These are phyloP conservation scores for Brienomyrus longianalis DNA, from an alignment of 2,113 vertebrate genomes.

Conservation along the genomic window DNA sequence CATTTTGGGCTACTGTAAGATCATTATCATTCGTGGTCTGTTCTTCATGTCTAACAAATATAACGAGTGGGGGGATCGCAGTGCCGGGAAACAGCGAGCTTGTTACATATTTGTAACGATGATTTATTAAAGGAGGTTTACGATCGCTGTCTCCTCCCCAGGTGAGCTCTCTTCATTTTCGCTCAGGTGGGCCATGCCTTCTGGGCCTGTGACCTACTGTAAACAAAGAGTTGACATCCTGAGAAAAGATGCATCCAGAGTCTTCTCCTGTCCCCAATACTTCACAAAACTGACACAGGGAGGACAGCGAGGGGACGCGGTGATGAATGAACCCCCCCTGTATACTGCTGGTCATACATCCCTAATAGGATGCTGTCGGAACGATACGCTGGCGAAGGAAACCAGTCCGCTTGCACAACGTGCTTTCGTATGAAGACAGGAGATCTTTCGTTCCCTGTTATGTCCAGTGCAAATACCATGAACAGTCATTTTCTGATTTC, in stretches of 20 bases:
- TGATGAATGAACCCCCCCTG: neutral
- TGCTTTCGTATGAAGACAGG: neutral
- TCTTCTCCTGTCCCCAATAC: slow-evolving; percentile 9
- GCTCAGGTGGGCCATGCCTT: neutral
- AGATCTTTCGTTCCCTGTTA: neutral
- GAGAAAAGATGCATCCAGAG: neutral
- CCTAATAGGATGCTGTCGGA: neutral
- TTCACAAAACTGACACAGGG: neutral
- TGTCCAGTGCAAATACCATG: neutral
- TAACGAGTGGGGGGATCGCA: neutral
- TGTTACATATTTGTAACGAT: neutral
- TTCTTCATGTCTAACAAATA: neutral
- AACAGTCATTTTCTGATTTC: neutral
- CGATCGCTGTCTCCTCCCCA: neutral
- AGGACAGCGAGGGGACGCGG: neutral
- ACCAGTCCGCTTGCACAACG: neutral
- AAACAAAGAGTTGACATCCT: neutral
- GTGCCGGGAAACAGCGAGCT: neutral
- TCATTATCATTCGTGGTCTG: neutral
- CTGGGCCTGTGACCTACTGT: neutral
- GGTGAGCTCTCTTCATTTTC: neutral
- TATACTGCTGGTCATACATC: neutral
- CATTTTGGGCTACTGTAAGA: neutral
- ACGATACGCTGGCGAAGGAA: neutral
- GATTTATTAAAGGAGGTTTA: neutral